Evolutionary conservation across 2,113 vertebrate species (phyloP).

Genomic region (Protomyctophum bolini): DNA sequence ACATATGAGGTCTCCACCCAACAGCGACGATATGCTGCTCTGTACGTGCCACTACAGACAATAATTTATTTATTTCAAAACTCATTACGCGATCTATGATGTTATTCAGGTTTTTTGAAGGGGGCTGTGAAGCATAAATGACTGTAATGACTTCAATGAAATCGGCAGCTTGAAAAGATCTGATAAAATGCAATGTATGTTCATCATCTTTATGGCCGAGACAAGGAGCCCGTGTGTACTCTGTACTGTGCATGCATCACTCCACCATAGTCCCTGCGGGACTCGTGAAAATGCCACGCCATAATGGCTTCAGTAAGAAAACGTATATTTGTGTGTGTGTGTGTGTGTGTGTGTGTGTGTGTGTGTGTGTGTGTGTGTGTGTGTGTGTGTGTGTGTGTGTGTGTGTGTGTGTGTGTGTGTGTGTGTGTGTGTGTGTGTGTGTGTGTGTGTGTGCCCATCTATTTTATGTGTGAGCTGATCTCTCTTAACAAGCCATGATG

Average conservation of each 20-base stretch:
- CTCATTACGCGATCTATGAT: neutral
- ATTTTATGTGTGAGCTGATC: neutral
- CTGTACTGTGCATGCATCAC: slow-evolving; percentile 12
- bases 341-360: slow-evolving; percentile 12
- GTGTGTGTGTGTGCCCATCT: slow-evolving; percentile 4
- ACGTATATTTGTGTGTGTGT: slow-evolving; percentile 8
- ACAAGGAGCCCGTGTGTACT: slow-evolving; percentile 1
- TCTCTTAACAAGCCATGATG: slow-evolving; percentile 15
- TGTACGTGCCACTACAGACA: neutral
- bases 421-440: neutral
- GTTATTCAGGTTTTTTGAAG: slow-evolving; percentile 1
- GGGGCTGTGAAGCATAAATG: neutral
- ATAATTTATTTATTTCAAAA: neutral
- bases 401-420: slow-evolving; percentile 21
- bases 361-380: neutral
- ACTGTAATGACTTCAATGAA: slow-evolving; percentile 13
- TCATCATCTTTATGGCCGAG: slow-evolving; percentile 12
- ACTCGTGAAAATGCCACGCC: slow-evolving; percentile 42
- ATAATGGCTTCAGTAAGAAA: slow-evolving; percentile 32
- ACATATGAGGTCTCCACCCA: too few species aligned
- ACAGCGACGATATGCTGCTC: too few species aligned
- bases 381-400: neutral
- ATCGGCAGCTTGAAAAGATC: slow-evolving; percentile 19
- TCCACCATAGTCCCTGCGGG: slow-evolving; percentile 33
- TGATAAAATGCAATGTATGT: slow-evolving; percentile 15